Evolutionary conservation across 2,797 vertebrate genomes (phyloP), one percentile per base, ranked within the genome.

Genomic region (Acrocephalus scirpaceus): DNA sequence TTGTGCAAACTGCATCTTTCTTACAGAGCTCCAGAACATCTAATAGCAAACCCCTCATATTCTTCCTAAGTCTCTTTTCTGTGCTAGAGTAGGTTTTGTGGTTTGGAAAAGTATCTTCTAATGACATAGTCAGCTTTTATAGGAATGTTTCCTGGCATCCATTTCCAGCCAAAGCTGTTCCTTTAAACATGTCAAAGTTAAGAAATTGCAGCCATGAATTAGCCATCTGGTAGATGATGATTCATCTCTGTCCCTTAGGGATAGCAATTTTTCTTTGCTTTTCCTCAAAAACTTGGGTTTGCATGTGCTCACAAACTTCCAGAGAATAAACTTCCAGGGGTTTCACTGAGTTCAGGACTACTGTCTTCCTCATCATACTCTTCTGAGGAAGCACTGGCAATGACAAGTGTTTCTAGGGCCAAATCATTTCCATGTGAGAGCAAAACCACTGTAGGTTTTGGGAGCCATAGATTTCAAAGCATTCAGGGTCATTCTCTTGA

Each of bases 181-280:
- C 64, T 74, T 93, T 93, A 93, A 92, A 87, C 32, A 50, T 54
- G 57, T 38, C 71, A 87, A 53, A 89, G 40, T 74, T 81, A 85
- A 64, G 71, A 92, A 91, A 91, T 9, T 76, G 17, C 65, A 89
- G 50, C 53, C 51, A 67, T 89, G 88, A 93, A 79, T 93, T 78
- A 94, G 64, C 88, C 91, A 82, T 95, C 84, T 92, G 86, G 67
- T 85, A 89, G 45, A 48, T 82, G 64, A 88, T 87, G 86, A 93
- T 89, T 95, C 84, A 93, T 85, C 16, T 84, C 56, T 84, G 56
- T 86, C 71, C 81, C 67, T 94, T 70, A 69, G 66, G 93, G 58
- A 65, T 1, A 53, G 22, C 9, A 66, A 23, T 74, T 88, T 79
- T 80, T 54, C 32, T 91, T 93, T 38, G 7, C 5, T 79, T 93